These are phyloP conservation scores for Puntigrus tetrazona DNA, from an alignment of 2,113 vertebrate species.

Conservation along the genomic window DNA sequence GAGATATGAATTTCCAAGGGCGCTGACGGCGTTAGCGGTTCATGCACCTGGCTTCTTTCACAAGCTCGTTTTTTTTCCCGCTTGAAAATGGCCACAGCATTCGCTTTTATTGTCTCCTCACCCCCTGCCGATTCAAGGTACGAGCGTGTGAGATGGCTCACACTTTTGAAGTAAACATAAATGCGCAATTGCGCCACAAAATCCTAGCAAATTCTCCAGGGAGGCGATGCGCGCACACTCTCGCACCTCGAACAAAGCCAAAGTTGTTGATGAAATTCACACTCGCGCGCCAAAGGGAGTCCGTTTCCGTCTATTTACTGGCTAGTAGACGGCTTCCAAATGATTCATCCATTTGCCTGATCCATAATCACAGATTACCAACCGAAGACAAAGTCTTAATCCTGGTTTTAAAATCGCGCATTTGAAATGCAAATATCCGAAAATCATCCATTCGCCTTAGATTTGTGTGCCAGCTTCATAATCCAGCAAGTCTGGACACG, in stretches of 20 bases:
- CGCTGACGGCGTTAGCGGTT: conserved; percentile 27
- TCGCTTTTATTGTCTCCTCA: conserved; percentile 4
- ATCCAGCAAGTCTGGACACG: conserved; percentile 35
- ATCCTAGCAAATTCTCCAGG: conserved; percentile 33
- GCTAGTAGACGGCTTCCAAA: neutral
- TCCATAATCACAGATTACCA: conserved; percentile 36
- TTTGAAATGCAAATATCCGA: neutral
- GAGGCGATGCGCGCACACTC: conserved; percentile 42
- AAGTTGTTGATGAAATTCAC: conserved; percentile 39
- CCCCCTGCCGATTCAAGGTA: conserved; percentile 24
- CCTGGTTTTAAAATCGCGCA: neutral
- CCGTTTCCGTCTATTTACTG: conserved; percentile 13
- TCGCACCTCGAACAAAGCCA: conserved; percentile 37
- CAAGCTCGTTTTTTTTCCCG: neutral
- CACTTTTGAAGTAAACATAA: conserved; percentile 7
- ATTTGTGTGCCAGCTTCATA: neutral
- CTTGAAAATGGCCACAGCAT: conserved; percentile 37
- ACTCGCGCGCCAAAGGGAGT: neutral
- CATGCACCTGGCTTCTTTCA: conserved; percentile 51
- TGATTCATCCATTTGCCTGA: neutral
- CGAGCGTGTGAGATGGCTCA: conserved; percentile 11
- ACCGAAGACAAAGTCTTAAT: conserved; percentile 19
- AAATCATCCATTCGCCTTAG: neutral
- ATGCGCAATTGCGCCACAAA: conserved; percentile 29
- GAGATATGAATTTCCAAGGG: neutral